Base-by-base conservation (phyloP, 2,888 invertebrate genomes). In the Exephanes ischioxanthus region DNA sequence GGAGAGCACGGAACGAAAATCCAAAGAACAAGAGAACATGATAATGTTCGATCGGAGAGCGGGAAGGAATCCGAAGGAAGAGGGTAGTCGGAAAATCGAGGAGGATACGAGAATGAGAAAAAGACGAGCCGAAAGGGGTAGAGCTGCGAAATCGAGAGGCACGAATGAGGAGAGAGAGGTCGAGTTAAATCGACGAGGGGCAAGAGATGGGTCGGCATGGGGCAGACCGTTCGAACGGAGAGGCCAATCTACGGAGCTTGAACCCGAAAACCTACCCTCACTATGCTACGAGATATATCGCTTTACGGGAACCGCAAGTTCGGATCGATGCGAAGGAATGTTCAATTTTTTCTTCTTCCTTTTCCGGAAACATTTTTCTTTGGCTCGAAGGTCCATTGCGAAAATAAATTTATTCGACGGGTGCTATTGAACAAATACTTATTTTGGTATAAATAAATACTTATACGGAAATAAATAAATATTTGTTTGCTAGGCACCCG, bases 231-330 rank as follows among this genome's bases (percentile, higher is more conserved):
- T 87, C 84, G 86, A 89, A 89, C 89, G 89, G 89, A 90, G 86
- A 85, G 83, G 86, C 87, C 87, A 90, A 90, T 90, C 89, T 89
- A 84, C 81, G 80, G 71, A 78, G 82, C 83, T 80, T 85, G 85
- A 86, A 78, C 66, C 71, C 58, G 76, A 84, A 66, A 67, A 84
- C 79, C 78, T 86, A 79, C 55, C 73, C 48, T 16, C 70, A 19
- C 30, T 30, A 26, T 30, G 14, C 16, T 51, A 6, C 16, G 30
- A 61, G 61, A 61, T 30, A 61, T 61, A 45, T 45, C 45, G 45
- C 45, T 45, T 45, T 45, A 14, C 45, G 3, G 14, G 45, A 45
- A 45, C 45, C 45, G 14, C 53, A 19, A 7, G 53, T n/a, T 19
- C n/a, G 53, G n/a, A 53, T 53, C n/a, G 19, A 19, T 53, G n/a